phyloP scores from a whole-genome alignment of 2,797 vertebrate species.

The Sarcophilus harrisii region DNA sequence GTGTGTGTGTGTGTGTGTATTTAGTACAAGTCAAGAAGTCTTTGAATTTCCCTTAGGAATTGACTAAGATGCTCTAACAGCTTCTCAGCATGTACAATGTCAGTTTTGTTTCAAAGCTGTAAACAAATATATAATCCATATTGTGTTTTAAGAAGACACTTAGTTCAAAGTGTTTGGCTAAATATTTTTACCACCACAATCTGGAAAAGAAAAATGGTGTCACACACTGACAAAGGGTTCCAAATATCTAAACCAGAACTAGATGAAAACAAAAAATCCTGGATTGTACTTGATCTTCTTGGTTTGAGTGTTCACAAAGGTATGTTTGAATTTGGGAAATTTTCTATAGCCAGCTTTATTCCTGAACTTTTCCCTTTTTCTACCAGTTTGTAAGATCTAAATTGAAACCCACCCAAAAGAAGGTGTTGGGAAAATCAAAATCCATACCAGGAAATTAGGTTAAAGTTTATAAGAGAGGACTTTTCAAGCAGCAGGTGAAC shows the following conservation, averaged over 20 bases:
- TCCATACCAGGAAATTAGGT: neutral
- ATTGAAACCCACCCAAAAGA: neutral
- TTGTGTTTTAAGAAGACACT: constrained; percentile 40
- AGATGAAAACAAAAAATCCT: neutral
- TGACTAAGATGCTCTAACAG: constrained; percentile 27
- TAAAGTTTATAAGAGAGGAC: neutral
- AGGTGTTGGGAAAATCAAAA: neutral
- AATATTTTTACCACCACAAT: constrained; percentile 51
- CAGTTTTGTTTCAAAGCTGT: constrained; percentile 44
- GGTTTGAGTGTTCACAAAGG: constrained; percentile 37
- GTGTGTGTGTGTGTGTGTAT: neutral
- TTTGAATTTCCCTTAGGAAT: neutral
- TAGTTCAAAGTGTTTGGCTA: constrained; percentile 52
- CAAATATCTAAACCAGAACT: constrained; percentile 37
- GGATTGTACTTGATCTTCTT: constrained; percentile 49
- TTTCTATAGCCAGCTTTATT: neutral
- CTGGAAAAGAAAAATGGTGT: constrained; percentile 61
- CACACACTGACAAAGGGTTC: constrained; percentile 17
- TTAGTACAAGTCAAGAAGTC: constrained; percentile 17
- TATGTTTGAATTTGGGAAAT: constrained; percentile 42
- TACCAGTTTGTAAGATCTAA: constrained; percentile 28
- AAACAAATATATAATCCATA: constrained; percentile 41
- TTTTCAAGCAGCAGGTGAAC: neutral
- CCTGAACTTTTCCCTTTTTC: neutral
- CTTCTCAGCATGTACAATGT: neutral